Conservation (phyloP, 2,113 vertebrate genomes). For the Grantiella picta region DNA sequence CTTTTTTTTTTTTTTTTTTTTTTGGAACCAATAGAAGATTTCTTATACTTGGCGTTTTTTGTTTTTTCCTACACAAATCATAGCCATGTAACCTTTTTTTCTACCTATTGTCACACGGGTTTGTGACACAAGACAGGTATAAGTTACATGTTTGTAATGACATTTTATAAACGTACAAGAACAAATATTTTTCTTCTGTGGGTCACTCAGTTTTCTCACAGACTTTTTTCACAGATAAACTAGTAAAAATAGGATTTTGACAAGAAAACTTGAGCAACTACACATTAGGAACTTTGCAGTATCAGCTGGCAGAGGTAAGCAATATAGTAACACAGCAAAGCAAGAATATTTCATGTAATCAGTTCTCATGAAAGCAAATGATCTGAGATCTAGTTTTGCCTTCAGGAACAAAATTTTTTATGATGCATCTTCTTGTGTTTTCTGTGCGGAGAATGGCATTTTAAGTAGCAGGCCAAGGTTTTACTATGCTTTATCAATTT, state of each 20-base stretch:
- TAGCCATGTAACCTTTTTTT: not conserved
- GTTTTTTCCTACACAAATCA: not conserved
- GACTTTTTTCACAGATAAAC: not conserved
- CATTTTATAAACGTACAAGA: not conserved
- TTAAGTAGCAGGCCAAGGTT: slow-evolving; percentile 6
- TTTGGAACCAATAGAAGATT: not conserved
- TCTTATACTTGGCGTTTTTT: not conserved
- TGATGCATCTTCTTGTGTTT: not conserved
- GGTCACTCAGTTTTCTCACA: not conserved
- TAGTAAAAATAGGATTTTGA: not conserved
- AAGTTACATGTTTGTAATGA: not conserved
- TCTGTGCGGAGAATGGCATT: not conserved
- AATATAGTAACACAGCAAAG: not conserved
- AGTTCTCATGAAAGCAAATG: not conserved
- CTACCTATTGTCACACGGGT: not conserved
- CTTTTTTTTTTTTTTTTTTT: too few relatives aligned
- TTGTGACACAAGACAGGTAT: not conserved
- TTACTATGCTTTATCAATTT: slow-evolving; percentile 7
- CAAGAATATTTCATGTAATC: not conserved
- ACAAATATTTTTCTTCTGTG: not conserved
- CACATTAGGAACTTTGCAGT: not conserved
- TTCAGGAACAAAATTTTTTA: not conserved
- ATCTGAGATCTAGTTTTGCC: not conserved
- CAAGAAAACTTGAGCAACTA: not conserved
- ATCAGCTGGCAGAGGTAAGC: not conserved